phyloP scores from a whole-genome alignment of 2,888 invertebrate genomes.

The Andrena marginata region DNA sequence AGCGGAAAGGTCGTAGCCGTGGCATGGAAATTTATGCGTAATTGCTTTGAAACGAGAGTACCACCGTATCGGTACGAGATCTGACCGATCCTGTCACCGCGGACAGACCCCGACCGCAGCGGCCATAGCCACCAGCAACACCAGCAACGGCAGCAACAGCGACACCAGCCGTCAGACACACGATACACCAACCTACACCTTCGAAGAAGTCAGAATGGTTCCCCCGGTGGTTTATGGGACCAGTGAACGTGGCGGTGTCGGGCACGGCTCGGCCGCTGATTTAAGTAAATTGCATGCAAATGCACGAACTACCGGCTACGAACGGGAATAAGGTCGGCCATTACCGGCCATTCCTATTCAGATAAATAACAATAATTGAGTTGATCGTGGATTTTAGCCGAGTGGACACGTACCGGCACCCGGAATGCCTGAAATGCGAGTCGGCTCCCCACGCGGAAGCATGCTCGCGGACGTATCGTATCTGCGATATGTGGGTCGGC shows the following conservation, averaged over 20 bases:
- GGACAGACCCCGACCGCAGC: constrained; percentile 35
- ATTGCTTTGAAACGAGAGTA: constrained; percentile 67
- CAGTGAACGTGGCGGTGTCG: constrained; percentile 66
- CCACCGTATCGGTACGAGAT: constrained; percentile 66
- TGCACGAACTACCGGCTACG: constrained; percentile 69
- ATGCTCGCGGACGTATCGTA: constrained; percentile 26
- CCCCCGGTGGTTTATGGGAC: constrained; percentile 68
- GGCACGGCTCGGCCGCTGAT: constrained; percentile 66
- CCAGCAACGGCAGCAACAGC: constrained; percentile 22
- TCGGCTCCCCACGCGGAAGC: constrained; percentile 52
- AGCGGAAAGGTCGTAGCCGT: constrained; percentile 55
- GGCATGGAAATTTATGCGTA: constrained; percentile 65
- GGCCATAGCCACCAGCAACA: constrained; percentile 24
- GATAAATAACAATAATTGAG: constrained; percentile 72
- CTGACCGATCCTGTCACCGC: constrained; percentile 69
- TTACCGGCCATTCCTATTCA: constrained; percentile 69
- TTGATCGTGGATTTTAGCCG: constrained; percentile 59
- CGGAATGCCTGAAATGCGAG: constrained; percentile 47
- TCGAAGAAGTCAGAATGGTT: constrained; percentile 61
- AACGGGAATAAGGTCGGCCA: constrained; percentile 68
- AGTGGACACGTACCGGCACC: constrained; percentile 50
- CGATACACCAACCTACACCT: constrained; percentile 65
- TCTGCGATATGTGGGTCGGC: background rate
- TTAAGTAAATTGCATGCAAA: constrained; percentile 78
- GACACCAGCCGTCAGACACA: constrained; percentile 46